phyloP scores from a whole-genome alignment of 2,113 vertebrate genomes.

The Danionella cerebrum region DNA sequence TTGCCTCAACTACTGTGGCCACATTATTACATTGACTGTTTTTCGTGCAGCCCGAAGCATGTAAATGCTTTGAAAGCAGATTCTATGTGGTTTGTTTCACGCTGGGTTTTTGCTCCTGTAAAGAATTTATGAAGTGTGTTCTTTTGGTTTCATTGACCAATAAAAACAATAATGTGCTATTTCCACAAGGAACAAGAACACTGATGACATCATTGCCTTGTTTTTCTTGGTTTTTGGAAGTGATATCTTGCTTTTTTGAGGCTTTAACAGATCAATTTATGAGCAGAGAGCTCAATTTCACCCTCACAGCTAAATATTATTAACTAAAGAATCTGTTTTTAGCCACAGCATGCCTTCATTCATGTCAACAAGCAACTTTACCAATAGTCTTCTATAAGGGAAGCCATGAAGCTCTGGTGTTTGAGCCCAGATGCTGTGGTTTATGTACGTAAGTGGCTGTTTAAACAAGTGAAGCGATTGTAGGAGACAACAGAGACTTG shows the following conservation, averaged over 20 bases:
- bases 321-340: background rate
- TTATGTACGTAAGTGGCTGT: background rate
- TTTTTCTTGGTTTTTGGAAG: background rate
- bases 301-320: background rate
- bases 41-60: background rate
- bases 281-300: background rate
- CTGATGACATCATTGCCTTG: background rate
- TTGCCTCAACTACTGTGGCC: background rate
- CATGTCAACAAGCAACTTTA: background rate
- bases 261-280: background rate
- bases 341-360: background rate
- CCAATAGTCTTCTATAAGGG: background rate
- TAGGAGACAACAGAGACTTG: background rate
- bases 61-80: background rate
- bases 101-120: background rate
- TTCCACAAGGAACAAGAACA: background rate
- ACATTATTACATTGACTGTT: background rate
- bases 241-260: background rate
- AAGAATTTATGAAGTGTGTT: background rate
- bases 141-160: background rate
- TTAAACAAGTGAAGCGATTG: conserved; percentile 15
- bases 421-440: background rate
- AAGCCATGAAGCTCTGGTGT: background rate
- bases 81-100: background rate
- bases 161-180: background rate